These are phyloP conservation scores for Sylvia borin DNA, from an alignment of 2,797 vertebrate species.

Conservation along the genomic window DNA sequence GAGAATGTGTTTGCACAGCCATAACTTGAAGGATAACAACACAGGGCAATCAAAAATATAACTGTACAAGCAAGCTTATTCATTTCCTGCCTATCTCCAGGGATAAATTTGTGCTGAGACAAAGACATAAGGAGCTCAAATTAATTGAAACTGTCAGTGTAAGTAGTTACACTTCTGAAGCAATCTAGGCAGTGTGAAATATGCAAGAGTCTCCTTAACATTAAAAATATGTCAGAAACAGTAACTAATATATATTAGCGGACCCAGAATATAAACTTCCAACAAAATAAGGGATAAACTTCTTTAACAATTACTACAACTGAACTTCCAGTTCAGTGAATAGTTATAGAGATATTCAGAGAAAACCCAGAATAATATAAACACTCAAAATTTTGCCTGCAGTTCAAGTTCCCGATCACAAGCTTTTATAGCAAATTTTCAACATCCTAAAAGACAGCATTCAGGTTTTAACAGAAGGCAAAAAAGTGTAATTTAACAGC, in stretches of 20 bases:
- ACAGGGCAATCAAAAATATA: not conserved
- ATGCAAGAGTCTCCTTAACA: not conserved
- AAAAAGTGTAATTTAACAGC: not conserved
- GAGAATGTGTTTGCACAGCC: not conserved
- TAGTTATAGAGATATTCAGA: not conserved
- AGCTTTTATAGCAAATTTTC: not conserved
- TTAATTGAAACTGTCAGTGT: not conserved
- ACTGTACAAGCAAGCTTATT: not conserved
- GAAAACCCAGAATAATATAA: not conserved
- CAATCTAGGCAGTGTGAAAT: not conserved
- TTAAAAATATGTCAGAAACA: not conserved
- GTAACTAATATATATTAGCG: not conserved
- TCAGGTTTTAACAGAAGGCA: not conserved
- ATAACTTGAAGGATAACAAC: not conserved
- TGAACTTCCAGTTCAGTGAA: not conserved
- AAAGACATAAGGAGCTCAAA: not conserved
- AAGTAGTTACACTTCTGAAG: not conserved
- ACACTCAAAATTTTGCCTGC: not conserved
- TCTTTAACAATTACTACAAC: not conserved
- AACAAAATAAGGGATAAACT: not conserved
- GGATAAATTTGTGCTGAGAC: not conserved
- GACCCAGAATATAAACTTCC: not conserved
- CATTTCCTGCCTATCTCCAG: not conserved
- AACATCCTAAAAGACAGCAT: not conserved
- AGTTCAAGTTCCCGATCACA: not conserved